Evolutionary conservation across 2,797 vertebrate genomes (phyloP), one percentile per base, ranked within the genome.

Genomic region (Mastacembelus armatus): DNA sequence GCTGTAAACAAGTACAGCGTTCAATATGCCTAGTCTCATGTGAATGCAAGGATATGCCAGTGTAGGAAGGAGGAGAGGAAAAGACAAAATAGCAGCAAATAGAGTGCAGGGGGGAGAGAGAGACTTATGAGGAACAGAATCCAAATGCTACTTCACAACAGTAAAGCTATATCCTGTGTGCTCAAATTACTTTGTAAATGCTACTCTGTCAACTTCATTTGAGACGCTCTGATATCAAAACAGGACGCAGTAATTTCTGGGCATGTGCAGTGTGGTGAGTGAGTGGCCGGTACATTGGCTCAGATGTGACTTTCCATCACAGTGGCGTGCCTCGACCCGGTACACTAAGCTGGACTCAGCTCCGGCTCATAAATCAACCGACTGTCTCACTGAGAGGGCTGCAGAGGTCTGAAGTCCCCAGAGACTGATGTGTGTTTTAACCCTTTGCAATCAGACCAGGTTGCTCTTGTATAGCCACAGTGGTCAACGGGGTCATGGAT

Each of bases 341-440:
- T 36, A 47, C 47, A 71, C 75, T 78, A 48, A 44, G 38, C 51
- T 59, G 21, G 68, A 60, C 71, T 83, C 72, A 27, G 84, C 61
- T 59, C 48, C 5, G 52, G 74, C 80, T 81, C 91, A 91, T 93
- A 89, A 92, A 93, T 93, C 90, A 91, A 78, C 50, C 0, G 29
- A 83, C 60, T 87, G 84, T 82, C 79, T 81, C 60, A 26, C 67
- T 48, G 68, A 68, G 75, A 5, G 15, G 60, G 74, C 78, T 84
- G 80, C 71, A 70, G 47, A 78, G 58, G 81, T 79, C 79, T 78
- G 70, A 88, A 77, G 78, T 84, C 84, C 83, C 69, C 27, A 9
- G 76, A 71, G 88, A 77, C 79, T 35, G 66, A 74, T 69, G 61
- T 71, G 50, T 72, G 76, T 81, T 86, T 81, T 65, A 82, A 85